A percentile compares a stretch with the other conserved stretches of the same genome.
Conservation (phyloP, 2,888 invertebrate genomes). For the Hecatera dysodea region DNA sequence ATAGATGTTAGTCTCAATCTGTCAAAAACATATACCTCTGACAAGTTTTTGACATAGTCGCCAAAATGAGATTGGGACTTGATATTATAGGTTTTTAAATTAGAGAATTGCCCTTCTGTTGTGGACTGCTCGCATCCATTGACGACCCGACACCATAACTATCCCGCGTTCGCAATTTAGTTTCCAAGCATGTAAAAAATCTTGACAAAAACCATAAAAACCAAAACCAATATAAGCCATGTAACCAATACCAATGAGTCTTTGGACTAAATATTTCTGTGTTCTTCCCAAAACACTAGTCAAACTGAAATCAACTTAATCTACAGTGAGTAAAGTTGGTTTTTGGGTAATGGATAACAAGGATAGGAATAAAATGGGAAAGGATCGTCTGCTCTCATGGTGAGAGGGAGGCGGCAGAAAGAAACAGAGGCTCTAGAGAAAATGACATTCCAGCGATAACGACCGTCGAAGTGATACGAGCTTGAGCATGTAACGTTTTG, state of each 20-base stretch:
- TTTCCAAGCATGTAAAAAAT: background rate
- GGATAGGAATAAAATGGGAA: background rate
- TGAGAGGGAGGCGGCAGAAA: background rate
- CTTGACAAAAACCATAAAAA: background rate
- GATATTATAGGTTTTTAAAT: background rate
- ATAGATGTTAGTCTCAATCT: too few species aligned
- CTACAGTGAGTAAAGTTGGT: background rate
- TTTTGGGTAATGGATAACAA: background rate
- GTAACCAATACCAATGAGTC: background rate
- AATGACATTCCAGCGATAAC: background rate
- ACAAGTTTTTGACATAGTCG: too few species aligned
- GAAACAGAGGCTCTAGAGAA: background rate
- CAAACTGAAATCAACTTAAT: background rate
- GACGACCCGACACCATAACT: background rate
- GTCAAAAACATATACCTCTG: too few species aligned
- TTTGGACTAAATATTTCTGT: too few species aligned
- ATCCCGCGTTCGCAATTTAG: background rate
- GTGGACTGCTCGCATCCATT: constrained; percentile 1
- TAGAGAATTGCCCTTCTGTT: background rate
- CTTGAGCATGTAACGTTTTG: too few species aligned
- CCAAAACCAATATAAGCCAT: background rate
- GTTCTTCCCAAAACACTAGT: background rate
- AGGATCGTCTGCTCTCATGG: constrained; percentile 4
- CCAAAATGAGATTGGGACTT: background rate
- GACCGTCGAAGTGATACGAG: background rate